Conservation (phyloP, 2,113 vertebrate genomes). For the Zosterops lateralis region DNA sequence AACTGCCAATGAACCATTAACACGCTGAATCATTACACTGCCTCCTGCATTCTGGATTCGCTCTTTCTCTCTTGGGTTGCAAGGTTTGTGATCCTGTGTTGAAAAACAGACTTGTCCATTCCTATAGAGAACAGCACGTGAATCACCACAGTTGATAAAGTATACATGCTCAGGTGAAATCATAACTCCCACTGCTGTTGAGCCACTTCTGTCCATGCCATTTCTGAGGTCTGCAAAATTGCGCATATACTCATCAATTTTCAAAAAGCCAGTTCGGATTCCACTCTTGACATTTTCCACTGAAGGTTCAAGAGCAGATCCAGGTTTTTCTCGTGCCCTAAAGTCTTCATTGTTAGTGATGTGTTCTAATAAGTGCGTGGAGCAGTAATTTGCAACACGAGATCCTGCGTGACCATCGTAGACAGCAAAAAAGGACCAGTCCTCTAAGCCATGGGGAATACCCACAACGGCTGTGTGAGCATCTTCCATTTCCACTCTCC, state of each 20-base stretch:
- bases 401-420: slow-evolving; percentile 98
- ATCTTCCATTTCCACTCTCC: slow-evolving; percentile 99
- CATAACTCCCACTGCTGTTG: slow-evolving; percentile 93
- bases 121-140: slow-evolving; percentile 92
- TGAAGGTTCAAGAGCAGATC: slow-evolving; percentile 79
- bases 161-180: slow-evolving; percentile 92
- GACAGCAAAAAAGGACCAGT: slow-evolving; percentile 98
- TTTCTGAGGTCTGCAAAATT: slow-evolving; percentile 97
- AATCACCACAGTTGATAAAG: slow-evolving; percentile 98
- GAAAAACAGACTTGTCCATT: slow-evolving; percentile 93
- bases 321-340: slow-evolving; percentile 70
- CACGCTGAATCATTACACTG: slow-evolving; percentile 98
- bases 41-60: slow-evolving; percentile 98
- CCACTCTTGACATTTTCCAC: slow-evolving; percentile 92
- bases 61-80: slow-evolving; percentile 95
- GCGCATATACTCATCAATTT: slow-evolving; percentile 98
- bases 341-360: slow-evolving; percentile 93
- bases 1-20: slow-evolving; percentile 96
- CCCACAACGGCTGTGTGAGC: slow-evolving; percentile 94
- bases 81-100: slow-evolving; percentile 98
- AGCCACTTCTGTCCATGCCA: slow-evolving; percentile 97
- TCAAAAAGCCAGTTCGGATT: slow-evolving; percentile 95
- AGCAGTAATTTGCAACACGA: slow-evolving; percentile 96
- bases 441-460: slow-evolving; percentile 88
- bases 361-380: slow-evolving; percentile 93